A percentile compares a stretch with the other conserved stretches of the same genome.
These are phyloP conservation scores for Syritta pipiens DNA, from an alignment of 2,888 invertebrate genomes.

Conservation along the genomic window DNA sequence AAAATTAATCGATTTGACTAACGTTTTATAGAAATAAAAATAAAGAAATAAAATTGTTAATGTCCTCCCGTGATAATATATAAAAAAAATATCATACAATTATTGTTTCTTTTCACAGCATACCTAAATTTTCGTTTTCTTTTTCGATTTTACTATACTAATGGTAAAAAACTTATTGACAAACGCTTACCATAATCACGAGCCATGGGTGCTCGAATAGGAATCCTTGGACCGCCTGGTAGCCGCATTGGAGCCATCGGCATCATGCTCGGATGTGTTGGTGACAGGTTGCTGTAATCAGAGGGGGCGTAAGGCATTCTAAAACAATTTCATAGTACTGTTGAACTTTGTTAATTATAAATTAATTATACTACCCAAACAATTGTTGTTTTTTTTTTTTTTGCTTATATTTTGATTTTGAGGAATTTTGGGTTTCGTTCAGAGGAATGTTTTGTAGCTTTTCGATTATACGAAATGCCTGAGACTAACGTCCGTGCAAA, in stretches of 20 bases:
- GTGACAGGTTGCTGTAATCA: slow-evolving; percentile 81
- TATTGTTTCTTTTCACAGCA: slow-evolving; percentile 15
- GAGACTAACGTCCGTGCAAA: too few species aligned
- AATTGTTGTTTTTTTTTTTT: neutral
- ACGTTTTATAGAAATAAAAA: neutral
- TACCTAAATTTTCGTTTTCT: slow-evolving; percentile 49
- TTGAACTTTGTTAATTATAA: neutral
- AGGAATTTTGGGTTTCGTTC: neutral
- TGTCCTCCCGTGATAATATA: slow-evolving; percentile 13
- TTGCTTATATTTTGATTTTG: neutral
- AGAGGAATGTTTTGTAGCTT: neutral
- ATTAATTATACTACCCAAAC: slow-evolving; percentile 40
- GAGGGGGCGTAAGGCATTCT: slow-evolving; percentile 52
- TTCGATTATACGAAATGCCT: too few species aligned
- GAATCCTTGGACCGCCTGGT: slow-evolving; percentile 79
- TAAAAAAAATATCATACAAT: too few species aligned
- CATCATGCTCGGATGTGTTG: slow-evolving; percentile 88
- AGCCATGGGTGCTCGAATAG: slow-evolving; percentile 83
- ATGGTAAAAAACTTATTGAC: slow-evolving; percentile 32
- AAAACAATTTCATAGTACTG: slow-evolving; percentile 33
- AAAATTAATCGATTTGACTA: slow-evolving; percentile 22
- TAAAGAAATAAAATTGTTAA: slow-evolving; percentile 24
- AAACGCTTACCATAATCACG: slow-evolving; percentile 93
- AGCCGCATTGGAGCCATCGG: slow-evolving; percentile 84
- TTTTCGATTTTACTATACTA: too few species aligned